phyloP scores from a whole-genome alignment of 2,113 vertebrate species.

The Dasyurus viverrinus region DNA sequence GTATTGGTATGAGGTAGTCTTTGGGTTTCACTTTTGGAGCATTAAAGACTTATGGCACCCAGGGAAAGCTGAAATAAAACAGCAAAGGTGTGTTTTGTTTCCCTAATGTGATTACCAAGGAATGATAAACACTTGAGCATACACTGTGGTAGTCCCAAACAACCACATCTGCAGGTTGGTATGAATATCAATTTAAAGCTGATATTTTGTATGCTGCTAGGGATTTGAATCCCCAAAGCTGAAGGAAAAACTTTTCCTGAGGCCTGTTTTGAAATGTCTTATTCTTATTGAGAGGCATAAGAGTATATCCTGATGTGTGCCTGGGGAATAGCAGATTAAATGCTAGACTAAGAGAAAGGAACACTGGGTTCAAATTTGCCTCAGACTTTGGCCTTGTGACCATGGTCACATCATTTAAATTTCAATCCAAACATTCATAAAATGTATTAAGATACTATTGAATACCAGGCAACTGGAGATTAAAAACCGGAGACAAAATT shows the following conservation, averaged over 20 bases:
- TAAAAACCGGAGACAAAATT: not conserved
- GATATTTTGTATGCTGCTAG: conserved; percentile 12
- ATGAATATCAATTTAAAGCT: not conserved
- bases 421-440: not conserved
- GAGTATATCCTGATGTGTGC: not conserved
- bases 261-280: conserved; percentile 50
- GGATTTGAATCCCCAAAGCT: conserved; percentile 41
- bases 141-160: not conserved
- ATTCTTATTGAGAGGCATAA: not conserved
- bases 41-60: fast-evolving
- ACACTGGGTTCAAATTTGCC: not conserved
- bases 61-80: not conserved
- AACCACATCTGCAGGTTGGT: not conserved
- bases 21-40: not conserved
- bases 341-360: not conserved
- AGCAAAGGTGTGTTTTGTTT: not conserved
- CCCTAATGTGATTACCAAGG: not conserved
- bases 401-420: not conserved
- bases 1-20: not conserved
- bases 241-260: conserved; percentile 14
- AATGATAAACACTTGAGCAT: not conserved
- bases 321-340: not conserved
- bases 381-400: not conserved
- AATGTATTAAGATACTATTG: not conserved
- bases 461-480: not conserved